These are phyloP conservation scores for Zaprionus bogoriensis DNA, from an alignment of 2,888 invertebrate genomes.

Conservation along the genomic window DNA sequence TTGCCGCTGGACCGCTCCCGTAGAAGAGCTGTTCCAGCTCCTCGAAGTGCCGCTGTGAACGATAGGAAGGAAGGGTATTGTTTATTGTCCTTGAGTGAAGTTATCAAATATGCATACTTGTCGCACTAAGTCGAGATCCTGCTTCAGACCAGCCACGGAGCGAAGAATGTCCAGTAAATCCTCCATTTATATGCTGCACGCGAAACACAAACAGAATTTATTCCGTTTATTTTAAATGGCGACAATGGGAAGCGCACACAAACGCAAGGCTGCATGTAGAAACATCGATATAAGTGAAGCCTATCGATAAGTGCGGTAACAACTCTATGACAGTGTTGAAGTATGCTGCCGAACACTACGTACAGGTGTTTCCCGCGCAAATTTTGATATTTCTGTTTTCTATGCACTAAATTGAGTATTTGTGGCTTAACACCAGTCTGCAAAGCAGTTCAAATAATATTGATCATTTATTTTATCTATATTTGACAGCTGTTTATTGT, in stretches of 20 bases:
- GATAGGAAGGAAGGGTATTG: neutral
- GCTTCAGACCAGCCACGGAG: constrained; percentile 30
- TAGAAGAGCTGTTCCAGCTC: constrained; percentile 56
- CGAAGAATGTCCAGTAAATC: constrained; percentile 60
- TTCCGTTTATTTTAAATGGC: constrained; percentile 66
- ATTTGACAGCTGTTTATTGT: constrained; percentile 11
- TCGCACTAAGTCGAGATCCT: constrained; percentile 42
- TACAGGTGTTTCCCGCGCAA: constrained; percentile 58
- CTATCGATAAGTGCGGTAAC: constrained; percentile 26
- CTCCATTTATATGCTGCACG: constrained; percentile 63
- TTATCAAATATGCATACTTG: constrained; percentile 43
- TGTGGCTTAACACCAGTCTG: neutral
- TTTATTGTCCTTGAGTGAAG: neutral
- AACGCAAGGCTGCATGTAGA: constrained; percentile 20
- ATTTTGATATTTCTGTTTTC: constrained; percentile 13
- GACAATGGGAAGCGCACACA: constrained; percentile 57
- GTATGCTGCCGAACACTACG: constrained; percentile 26
- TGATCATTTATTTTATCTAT: neutral
- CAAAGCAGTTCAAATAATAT: neutral
- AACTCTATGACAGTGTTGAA: neutral
- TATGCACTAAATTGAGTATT: neutral
- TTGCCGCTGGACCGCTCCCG: constrained; percentile 20
- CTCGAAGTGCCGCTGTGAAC: constrained; percentile 46
- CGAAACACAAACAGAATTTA: constrained; percentile 4
- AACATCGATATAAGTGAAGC: constrained; percentile 12